Conservation (phyloP, 2,888 invertebrate genomes). For the Hedychridium roseum region DNA sequence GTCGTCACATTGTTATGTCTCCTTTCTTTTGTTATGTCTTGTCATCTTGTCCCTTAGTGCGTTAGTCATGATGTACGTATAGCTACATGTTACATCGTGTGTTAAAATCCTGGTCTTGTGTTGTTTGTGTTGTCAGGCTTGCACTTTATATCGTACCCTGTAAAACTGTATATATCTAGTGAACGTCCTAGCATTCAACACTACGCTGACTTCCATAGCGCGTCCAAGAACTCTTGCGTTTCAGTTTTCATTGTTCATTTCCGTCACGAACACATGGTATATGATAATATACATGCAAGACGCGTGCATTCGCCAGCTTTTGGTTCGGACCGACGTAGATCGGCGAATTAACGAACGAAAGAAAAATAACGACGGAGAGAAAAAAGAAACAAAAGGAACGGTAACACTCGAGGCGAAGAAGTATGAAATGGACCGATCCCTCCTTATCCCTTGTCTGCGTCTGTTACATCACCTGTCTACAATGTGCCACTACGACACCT, state of each 20-base stretch:
- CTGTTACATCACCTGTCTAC: slow-evolving; percentile 60
- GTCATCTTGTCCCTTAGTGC: slow-evolving; percentile 60
- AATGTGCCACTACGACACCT: slow-evolving; percentile 43
- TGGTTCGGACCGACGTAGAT: background rate
- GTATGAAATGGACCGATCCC: slow-evolving; percentile 38
- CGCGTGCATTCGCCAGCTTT: no score
- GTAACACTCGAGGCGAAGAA: slow-evolving; percentile 20
- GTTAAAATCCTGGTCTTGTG: slow-evolving; percentile 49
- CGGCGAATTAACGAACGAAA: slow-evolving; percentile 22
- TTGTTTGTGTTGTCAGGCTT: slow-evolving; percentile 61
- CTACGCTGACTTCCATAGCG: slow-evolving; percentile 43
- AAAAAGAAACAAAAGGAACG: slow-evolving; percentile 15
- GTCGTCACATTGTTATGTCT: slow-evolving; percentile 60
- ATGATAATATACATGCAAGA: no score
- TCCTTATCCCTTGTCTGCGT: slow-evolving; percentile 63
- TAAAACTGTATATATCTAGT: slow-evolving; percentile 57
- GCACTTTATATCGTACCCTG: slow-evolving; percentile 52
- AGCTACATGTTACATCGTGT: slow-evolving; percentile 48
- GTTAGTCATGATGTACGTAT: slow-evolving; percentile 42
- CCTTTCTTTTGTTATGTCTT: slow-evolving; percentile 58
- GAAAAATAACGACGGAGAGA: slow-evolving; percentile 19
- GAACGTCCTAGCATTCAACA: slow-evolving; percentile 54
- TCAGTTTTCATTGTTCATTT: slow-evolving; percentile 36
- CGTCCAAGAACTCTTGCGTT: slow-evolving; percentile 43
- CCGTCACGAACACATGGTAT: no score